Evolutionary conservation across 2,113 vertebrate genomes (phyloP).

Genomic region (Lophochroa leadbeateri): DNA sequence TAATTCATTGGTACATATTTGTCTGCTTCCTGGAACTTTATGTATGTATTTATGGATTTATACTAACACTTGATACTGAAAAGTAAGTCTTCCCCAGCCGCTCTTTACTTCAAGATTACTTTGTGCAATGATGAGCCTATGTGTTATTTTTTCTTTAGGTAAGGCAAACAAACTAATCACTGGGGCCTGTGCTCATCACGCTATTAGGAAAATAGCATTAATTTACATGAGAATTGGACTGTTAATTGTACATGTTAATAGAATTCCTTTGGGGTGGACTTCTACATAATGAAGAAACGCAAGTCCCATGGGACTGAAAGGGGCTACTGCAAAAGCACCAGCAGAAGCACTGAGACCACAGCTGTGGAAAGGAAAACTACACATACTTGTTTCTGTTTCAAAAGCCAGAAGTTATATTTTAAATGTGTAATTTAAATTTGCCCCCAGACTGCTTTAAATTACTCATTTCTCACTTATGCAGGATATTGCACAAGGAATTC

Average conservation of each 20-base stretch:
- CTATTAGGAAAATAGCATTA: constrained; percentile 3
- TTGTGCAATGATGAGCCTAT: constrained; percentile 28
- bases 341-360: constrained; percentile 48
- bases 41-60: background rate
- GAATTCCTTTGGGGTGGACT: background rate
- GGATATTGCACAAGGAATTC: constrained; percentile 79
- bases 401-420: constrained; percentile 68
- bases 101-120: constrained; percentile 9
- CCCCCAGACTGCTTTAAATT: constrained; percentile 77
- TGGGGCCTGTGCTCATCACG: background rate
- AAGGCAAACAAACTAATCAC: constrained; percentile 29
- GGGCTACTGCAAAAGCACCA: constrained; percentile 49
- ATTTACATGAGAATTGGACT: background rate
- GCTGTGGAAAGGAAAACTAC: constrained; percentile 59
- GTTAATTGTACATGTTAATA: background rate
- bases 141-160: background rate
- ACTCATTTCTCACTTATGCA: constrained; percentile 76
- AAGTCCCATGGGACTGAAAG: background rate
- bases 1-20: background rate
- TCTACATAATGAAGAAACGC: background rate
- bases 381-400: constrained; percentile 53
- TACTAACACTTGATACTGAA: background rate
- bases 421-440: constrained; percentile 77
- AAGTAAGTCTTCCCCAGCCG: constrained; percentile 16
- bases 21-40: background rate